Evolutionary conservation across 2,888 invertebrate species (phyloP), one percentile per base, ranked within the genome.

Genomic region (Caenorhabditis doughertyi): DNA sequence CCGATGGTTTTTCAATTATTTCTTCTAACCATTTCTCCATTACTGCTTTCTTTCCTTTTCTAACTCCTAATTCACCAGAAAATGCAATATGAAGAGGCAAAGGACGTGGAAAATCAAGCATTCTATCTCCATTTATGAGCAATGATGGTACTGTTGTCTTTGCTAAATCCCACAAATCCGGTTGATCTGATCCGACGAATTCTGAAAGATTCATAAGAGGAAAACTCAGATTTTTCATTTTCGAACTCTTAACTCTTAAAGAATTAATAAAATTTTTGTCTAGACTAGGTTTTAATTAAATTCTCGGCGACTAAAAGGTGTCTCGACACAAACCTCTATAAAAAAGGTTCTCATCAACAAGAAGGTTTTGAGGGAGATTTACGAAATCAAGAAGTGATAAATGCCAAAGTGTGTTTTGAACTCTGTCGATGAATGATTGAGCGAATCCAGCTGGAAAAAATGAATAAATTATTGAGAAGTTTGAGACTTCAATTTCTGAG

Each of bases 51-150:
- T 56, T 65, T 39, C 79, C 79, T 29, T 84, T 85, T 18, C 73
- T 56, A n/a, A 81, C 72, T 44, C 89, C 77, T 70, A 89, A 49
- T 84, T 92, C 81, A 49, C 90, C 91, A 56, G 90, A 88, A 70
- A 89, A 90, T 7, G 83, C 79, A 23, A 91, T 90, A 53, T 89
- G 88, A 60, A 82, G 51, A 5, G 90, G 90, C 8, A 91, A 79
- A 8, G 91, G 91, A 0, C 91, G 85, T 1, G 91, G 91, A 68
- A 91, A 91, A 76, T 91, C 91, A n/a, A 91, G 85, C 76, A 90
- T 87, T 44, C 90, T 70, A 73, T 91, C 90, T 27, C 91, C 91
- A 49, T 91, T 90, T 35, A 90, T 87, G 16, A 91, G 65, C 18
- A 91, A 71, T 1, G 89, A 84, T 9, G 85, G 84, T 4, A 91